A percentile compares a stretch with the other conserved stretches of the same genome.
Evolutionary conservation across 1,140 invertebrate species (phyloP).

Genomic region (Trachelipus rathkii): DNA sequence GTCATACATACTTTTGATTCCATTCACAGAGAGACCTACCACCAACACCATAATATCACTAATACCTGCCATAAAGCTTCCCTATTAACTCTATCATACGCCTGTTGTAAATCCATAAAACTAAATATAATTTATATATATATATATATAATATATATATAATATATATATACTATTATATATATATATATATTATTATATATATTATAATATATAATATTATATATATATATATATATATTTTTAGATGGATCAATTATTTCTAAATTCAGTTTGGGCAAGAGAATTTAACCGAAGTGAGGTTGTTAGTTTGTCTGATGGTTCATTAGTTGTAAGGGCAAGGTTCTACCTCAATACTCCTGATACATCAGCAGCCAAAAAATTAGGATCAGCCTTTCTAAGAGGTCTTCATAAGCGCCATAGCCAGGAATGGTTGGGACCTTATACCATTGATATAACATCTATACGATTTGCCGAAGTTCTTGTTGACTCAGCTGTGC

Average conservation of each 20-base stretch:
- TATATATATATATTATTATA: not conserved
- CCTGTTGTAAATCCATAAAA: too few relatives aligned
- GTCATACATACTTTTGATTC: too few relatives aligned
- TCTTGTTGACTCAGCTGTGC: conserved; percentile 19
- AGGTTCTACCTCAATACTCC: conserved; percentile 34
- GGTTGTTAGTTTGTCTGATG: conserved; percentile 37
- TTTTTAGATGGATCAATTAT: conserved; percentile 47
- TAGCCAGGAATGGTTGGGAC: conserved; percentile 49
- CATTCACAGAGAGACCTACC: too few relatives aligned
- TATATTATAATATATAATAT: conserved; percentile 24
- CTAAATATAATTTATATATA: not conserved
- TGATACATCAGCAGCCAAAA: conserved; percentile 45
- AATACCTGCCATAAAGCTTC: too few relatives aligned
- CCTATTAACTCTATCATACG: too few relatives aligned
- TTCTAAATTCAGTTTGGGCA: conserved; percentile 41
- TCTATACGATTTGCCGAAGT: conserved; percentile 50
- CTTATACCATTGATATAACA: conserved; percentile 50
- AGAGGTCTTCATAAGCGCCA: conserved; percentile 49
- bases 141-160: conserved; percentile 29
- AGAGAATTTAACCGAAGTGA: conserved; percentile 43
- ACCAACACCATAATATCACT: too few relatives aligned
- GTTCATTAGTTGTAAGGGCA: conserved; percentile 37
- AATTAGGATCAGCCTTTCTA: conserved; percentile 50
- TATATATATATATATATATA: conserved; percentile 26
- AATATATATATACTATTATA: conserved; percentile 11